Base-by-base conservation (phyloP, 1,140 invertebrate genomes). In the Aphidius ervi region DNA sequence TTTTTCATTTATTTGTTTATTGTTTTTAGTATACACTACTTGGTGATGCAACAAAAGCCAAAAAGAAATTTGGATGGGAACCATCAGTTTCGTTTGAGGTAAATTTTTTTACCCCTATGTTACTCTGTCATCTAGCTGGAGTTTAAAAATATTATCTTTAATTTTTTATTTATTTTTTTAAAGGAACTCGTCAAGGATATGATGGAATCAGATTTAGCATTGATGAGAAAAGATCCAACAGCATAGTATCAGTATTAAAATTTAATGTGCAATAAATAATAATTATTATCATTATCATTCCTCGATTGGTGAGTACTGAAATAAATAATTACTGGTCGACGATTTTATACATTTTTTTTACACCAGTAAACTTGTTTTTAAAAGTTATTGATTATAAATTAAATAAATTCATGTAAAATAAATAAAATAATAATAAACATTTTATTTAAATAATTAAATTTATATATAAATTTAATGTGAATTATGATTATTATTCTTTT, bases 221-320 rank as follows among this genome's bases (percentile, higher is more conserved):
- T 99, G 23, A 99, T 99, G 96, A 92, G 86, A 71, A 87, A 84
- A 61, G 92, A 98, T 83, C 95, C 96, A n/a, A 82, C 82, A 58
- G 93, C 93, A 62, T 95, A 82, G 82, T 23, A 7, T 7, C 48
- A 50, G 48, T 31, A 46, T 46, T 9, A 9, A 46, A 46, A 46
- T 3, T 46, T 4, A 46, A 7, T 10, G 42, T 43, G 2, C 7
- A 8, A 10, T 8, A 7, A 43, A 8, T 5, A 10, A 3, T 6
- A 43, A 43, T 43, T 43, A 6, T 43, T 43, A 43, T 43, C 7
- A 43, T 43, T 43, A 31, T 31, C 23, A 31, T 31, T 31, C 23
- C 23, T 31, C 23, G 23, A 31, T 31, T 1, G 23, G 23, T 31
- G 23, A 31, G 23, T 31, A 31, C 23, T 31, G 23, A 31, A 31